phyloP scores from a whole-genome alignment of 2,888 invertebrate genomes.

The Pammene fasciana region DNA sequence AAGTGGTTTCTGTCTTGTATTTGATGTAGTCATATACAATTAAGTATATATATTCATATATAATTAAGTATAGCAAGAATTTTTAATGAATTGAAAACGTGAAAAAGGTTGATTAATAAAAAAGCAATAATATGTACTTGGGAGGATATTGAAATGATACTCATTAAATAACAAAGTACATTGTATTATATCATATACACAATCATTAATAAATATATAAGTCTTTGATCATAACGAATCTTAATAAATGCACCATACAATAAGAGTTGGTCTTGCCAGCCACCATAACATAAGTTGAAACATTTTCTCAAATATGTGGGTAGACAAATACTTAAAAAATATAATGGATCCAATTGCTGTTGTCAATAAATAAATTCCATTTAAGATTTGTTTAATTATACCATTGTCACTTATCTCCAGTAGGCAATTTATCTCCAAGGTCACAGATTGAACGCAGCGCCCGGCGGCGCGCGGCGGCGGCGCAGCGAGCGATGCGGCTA shows the following conservation, averaged over 20 bases:
- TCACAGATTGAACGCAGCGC: no score
- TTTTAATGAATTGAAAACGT: slow-evolving; percentile 18
- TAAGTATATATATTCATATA: slow-evolving; percentile 25
- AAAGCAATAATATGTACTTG: slow-evolving; percentile 36
- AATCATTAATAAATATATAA: slow-evolving; percentile 34
- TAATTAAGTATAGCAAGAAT: slow-evolving; percentile 20
- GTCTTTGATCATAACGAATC: slow-evolving; percentile 37
- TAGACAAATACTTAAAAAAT: slow-evolving; percentile 40
- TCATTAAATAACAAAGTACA: slow-evolving; percentile 34
- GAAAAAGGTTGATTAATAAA: slow-evolving; percentile 30
- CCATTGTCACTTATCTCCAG: background rate
- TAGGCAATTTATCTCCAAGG: no score
- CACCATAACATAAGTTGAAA: slow-evolving; percentile 11
- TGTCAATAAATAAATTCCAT: slow-evolving; percentile 58
- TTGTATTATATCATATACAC: slow-evolving; percentile 38
- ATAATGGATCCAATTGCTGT: slow-evolving; percentile 57
- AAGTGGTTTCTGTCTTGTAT: slow-evolving; percentile 10
- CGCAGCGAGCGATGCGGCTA: no score
- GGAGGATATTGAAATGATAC: slow-evolving; percentile 36
- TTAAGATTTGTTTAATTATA: slow-evolving; percentile 28
- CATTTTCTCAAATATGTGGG: slow-evolving; percentile 23
- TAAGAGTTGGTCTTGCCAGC: slow-evolving; percentile 57
- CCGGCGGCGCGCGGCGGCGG: no score
- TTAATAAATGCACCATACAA: slow-evolving; percentile 58
- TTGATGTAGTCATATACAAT: background rate